Conservation (phyloP, 2,797 vertebrate genomes). For the Choloepus didactylus region DNA sequence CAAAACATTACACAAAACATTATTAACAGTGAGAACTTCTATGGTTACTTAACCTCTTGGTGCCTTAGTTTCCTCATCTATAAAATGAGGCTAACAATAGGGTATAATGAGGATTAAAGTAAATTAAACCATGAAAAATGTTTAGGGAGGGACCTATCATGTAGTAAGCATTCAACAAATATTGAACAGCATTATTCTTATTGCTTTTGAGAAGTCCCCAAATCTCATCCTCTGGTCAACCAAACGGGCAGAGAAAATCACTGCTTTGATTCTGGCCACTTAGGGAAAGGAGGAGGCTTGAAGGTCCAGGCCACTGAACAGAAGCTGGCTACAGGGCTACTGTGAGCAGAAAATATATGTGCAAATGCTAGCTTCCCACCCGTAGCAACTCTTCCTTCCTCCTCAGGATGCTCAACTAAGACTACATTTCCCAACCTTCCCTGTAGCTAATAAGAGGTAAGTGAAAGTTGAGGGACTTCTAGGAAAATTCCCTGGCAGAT, state of each 20-base stretch:
- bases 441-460: background rate
- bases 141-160: background rate
- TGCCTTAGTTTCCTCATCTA: conserved; percentile 57
- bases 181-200: background rate
- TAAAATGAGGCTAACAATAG: background rate
- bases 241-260: background rate
- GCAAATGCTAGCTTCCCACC: background rate
- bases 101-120: background rate
- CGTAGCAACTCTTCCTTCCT: background rate
- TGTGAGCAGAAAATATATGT: background rate
- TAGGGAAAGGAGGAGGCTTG: background rate
- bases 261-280: background rate
- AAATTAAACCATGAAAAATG: background rate
- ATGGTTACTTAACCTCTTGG: conserved; percentile 45
- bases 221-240: background rate
- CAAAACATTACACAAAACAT: background rate
- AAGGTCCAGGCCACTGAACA: background rate
- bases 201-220: background rate
- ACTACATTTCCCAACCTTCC: background rate
- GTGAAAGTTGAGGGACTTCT: background rate
- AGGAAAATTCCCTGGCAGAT: conserved; percentile 4
- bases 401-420: background rate
- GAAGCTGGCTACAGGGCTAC: background rate
- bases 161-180: background rate
- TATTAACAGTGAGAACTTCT: background rate